Evolutionary conservation across 2,797 vertebrate genomes (phyloP).

Genomic region (Coregonus sp.): DNA sequence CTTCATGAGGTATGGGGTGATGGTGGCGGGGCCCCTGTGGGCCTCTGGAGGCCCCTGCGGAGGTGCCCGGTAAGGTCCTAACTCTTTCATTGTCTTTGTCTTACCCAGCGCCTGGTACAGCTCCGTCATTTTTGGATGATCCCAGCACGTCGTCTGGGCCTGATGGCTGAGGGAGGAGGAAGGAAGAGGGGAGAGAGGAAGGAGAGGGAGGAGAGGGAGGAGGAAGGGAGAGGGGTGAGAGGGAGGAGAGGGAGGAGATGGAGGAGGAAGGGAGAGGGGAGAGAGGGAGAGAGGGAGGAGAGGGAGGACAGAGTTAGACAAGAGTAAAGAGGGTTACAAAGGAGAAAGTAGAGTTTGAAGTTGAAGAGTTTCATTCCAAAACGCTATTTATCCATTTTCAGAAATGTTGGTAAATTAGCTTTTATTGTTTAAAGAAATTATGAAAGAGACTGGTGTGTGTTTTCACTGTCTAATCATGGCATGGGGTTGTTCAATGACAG

Average conservation of each 20-base stretch:
- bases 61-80: conserved; percentile 18
- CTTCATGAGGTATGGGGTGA: conserved; percentile 59
- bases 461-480: no score
- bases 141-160: conserved; percentile 98
- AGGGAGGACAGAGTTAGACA: background rate
- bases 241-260: background rate
- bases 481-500: no score
- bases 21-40: conserved; percentile 19
- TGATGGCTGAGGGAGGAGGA: conserved; percentile 83
- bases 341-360: no score
- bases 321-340: conserved; percentile 8
- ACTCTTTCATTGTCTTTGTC: conserved; percentile 55
- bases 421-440: no score
- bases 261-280: no score
- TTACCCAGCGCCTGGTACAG: conserved; percentile 94
- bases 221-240: background rate
- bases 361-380: no score
- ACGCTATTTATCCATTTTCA: no score
- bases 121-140: conserved; percentile 99
- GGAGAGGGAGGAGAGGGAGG: background rate
- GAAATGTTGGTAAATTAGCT: no score
- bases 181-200: background rate
- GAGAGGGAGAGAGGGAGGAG: background rate
- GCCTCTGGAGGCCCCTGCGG: background rate
- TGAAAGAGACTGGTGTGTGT: no score